These are phyloP conservation scores for Sepioteuthis lessoniana DNA, from an alignment of 2,888 invertebrate species.

Conservation along the genomic window DNA sequence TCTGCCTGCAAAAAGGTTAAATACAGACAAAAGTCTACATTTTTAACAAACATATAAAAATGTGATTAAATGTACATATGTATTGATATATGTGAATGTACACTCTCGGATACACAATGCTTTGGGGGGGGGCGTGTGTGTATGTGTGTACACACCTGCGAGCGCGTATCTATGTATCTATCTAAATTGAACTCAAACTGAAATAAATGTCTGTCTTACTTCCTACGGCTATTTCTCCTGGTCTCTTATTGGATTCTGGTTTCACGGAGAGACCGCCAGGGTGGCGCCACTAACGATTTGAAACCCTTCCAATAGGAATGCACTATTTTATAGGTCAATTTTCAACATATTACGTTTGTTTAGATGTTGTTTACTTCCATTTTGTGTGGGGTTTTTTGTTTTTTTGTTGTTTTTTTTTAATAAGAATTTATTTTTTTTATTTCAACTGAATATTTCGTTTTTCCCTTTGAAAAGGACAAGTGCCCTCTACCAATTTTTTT, in stretches of 20 bases:
- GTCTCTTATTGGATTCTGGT: not conserved
- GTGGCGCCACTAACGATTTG: not conserved
- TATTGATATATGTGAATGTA: not conserved
- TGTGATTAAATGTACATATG: not conserved
- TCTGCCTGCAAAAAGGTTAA: too few relatives aligned
- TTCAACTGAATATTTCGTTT: too few relatives aligned
- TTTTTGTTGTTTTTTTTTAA: too few relatives aligned
- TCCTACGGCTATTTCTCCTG: not conserved
- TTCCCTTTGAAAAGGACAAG: not conserved
- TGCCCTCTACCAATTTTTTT: not conserved
- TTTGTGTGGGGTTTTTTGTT: too few relatives aligned
- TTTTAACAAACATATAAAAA: too few relatives aligned
- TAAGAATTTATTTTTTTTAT: too few relatives aligned
- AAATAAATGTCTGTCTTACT: not conserved
- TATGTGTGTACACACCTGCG: not conserved
- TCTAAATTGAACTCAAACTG: not conserved
- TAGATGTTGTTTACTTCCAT: not conserved
- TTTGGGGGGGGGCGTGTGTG: too few relatives aligned
- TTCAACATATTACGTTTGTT: not conserved
- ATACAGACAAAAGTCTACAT: too few relatives aligned
- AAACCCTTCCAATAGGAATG: not conserved
- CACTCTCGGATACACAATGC: too few relatives aligned
- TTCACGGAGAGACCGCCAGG: not conserved
- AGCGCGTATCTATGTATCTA: not conserved
- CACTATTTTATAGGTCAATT: constrained; percentile 33